Percentiles rank a stretch among this genome's conserved stretches.
Conservation (phyloP, 2,888 invertebrate species). For the Nomada ruficornis region DNA sequence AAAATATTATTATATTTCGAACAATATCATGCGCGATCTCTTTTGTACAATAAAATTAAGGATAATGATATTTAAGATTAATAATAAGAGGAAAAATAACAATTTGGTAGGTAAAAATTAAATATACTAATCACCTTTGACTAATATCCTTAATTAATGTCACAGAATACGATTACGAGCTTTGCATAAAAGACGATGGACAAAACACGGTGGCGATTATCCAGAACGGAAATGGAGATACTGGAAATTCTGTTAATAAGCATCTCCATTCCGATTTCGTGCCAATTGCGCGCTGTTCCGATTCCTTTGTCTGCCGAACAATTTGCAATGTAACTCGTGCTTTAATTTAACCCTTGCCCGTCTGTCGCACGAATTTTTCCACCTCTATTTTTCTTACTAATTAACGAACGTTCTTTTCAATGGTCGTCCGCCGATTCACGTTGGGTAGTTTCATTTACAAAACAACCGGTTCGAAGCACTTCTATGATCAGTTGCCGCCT, state of each 20-base stretch:
- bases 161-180: slow-evolving; percentile 4
- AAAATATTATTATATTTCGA: too few species aligned
- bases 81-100: too few species aligned
- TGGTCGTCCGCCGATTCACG: background rate
- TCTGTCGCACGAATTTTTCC: slow-evolving; percentile 8
- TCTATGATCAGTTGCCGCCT: background rate
- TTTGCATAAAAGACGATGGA: slow-evolving; percentile 11
- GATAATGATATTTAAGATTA: too few species aligned
- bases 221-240: background rate
- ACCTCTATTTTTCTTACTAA: slow-evolving; percentile 33
- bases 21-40: too few species aligned
- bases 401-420: slow-evolving; percentile 43
- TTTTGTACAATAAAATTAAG: too few species aligned
- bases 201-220: slow-evolving; percentile 11
- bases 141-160: too few species aligned
- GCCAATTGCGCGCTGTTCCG: background rate
- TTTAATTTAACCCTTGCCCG: slow-evolving; percentile 32
- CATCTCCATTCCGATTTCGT: slow-evolving; percentile 23
- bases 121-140: background rate
- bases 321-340: slow-evolving; percentile 27
- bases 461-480: slow-evolving; percentile 1
- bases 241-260: slow-evolving; percentile 35
- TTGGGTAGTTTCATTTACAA: slow-evolving; percentile 16
- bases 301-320: slow-evolving; percentile 15
- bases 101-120: too few species aligned